Conservation (phyloP, 23 tunicate genomes). For the Phallusia fumigata region DNA sequence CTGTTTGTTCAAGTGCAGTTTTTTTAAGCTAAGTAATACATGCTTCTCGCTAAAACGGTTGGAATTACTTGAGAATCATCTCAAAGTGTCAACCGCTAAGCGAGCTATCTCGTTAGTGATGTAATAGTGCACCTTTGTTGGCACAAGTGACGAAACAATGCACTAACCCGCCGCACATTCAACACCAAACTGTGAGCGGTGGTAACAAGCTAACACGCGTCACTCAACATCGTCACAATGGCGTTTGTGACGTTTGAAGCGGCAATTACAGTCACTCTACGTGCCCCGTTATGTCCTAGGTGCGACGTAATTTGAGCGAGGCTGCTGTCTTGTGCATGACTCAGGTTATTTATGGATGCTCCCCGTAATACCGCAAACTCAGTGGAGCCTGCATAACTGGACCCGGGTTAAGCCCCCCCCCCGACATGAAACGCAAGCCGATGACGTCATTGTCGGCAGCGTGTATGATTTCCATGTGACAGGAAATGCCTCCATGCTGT, state of each 20-base stretch:
- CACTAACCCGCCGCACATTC: not conserved
- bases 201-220: not conserved
- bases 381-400: no score
- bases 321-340: not conserved
- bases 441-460: no score
- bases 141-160: not conserved
- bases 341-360: not conserved
- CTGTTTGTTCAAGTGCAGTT: no score
- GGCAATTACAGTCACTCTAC: not conserved
- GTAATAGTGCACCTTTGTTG: not conserved
- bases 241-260: not conserved
- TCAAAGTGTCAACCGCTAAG: no score
- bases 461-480: no score
- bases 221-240: conserved; percentile 8
- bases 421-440: no score
- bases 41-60: no score
- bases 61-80: no score
- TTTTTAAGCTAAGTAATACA: no score
- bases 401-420: no score
- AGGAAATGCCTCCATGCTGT: no score
- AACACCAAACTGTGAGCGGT: conserved; percentile 4
- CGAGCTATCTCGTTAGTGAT: not conserved
- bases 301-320: not conserved
- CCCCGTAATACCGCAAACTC: no score
- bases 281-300: not conserved